phyloP scores from a whole-genome alignment of 2,888 invertebrate genomes.

The Microchrysa polita region DNA sequence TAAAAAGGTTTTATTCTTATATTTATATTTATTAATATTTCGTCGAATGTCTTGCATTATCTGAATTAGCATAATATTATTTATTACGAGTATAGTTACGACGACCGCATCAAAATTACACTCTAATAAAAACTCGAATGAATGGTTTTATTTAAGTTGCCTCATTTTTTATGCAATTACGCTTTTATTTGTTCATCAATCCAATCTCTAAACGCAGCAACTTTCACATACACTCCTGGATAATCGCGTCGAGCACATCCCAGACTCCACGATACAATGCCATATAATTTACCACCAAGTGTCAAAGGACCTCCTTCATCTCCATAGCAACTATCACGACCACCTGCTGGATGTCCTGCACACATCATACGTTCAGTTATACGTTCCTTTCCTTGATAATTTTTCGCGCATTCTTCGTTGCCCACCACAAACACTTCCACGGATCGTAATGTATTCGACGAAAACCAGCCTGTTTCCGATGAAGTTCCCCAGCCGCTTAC shows the following conservation, averaged over 20 bases:
- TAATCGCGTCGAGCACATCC: conserved; percentile 21
- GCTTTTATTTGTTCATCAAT: neutral
- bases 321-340: conserved; percentile 22
- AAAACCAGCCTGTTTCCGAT: conserved; percentile 53
- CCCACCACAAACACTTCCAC: conserved; percentile 65
- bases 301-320: conserved; percentile 21
- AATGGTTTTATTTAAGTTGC: too few relatives aligned
- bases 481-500: conserved; percentile 50
- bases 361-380: conserved; percentile 50
- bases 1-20: too few relatives aligned
- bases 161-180: too few relatives aligned
- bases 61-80: too few relatives aligned
- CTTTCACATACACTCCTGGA: conserved; percentile 27
- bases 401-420: conserved; percentile 59
- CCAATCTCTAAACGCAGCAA: conserved; percentile 51
- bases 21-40: too few relatives aligned
- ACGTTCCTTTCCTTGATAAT: conserved; percentile 56
- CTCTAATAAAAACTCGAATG: too few relatives aligned
- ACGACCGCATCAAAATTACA: too few relatives aligned
- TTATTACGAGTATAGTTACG: too few relatives aligned
- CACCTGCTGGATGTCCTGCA: conserved; percentile 47
- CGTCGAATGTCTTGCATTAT: too few relatives aligned
- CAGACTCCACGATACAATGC: conserved; percentile 17
- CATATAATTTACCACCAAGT: conserved; percentile 2
- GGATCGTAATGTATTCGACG: conserved; percentile 60